Percentiles rank a stretch among this genome's conserved stretches.
Evolutionary conservation across 2,113 vertebrate species (phyloP).

Genomic region (Eulemur macaco): DNA sequence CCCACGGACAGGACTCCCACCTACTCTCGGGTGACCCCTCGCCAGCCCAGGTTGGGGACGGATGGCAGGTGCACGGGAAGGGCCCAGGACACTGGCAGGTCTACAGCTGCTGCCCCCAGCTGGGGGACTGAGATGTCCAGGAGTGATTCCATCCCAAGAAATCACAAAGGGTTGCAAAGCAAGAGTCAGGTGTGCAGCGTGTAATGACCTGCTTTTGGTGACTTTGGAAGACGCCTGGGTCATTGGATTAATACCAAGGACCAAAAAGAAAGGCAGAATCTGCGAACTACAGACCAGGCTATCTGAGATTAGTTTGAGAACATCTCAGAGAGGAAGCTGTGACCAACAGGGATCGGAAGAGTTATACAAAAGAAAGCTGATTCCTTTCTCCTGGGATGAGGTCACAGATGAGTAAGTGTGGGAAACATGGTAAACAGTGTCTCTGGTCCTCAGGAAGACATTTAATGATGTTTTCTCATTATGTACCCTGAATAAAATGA

Average conservation of each 20-base stretch:
- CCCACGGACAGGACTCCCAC: not conserved
- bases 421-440: rapidly evolving
- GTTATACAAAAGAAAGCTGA: rapidly evolving
- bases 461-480: not conserved
- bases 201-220: rapidly evolving
- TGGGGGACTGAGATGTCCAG: not conserved
- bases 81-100: not conserved
- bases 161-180: not conserved
- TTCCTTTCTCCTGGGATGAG: not conserved
- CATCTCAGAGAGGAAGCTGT: not conserved
- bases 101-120: not conserved
- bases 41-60: rapidly evolving
- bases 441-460: not conserved
- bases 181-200: rapidly evolving
- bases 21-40: rapidly evolving
- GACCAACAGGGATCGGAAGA: rapidly evolving
- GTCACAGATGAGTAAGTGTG: not conserved
- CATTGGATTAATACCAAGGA: rapidly evolving
- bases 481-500: too few species aligned
- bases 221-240: not conserved
- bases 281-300: too few species aligned
- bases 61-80: rapidly evolving
- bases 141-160: not conserved
- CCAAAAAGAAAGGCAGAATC: not conserved
- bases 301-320: rapidly evolving